Percentiles rank a stretch among this genome's conserved stretches.
These are phyloP conservation scores for Rhopilema esculentum DNA, from an alignment of 30 jellyfish, hydroid and myxozoan species.

Conservation along the genomic window DNA sequence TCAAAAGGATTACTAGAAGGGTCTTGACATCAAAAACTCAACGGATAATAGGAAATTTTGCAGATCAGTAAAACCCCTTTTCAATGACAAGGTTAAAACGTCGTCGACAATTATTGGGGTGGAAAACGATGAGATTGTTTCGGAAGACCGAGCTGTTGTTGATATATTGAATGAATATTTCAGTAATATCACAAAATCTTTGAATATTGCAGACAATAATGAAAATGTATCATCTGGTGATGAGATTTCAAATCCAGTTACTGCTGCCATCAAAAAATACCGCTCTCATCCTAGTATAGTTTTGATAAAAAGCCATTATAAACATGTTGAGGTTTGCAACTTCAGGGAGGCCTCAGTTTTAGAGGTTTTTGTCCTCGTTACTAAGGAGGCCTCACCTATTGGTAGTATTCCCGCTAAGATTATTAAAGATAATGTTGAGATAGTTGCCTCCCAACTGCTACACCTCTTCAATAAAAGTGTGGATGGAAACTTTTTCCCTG, in stretches of 20 bases:
- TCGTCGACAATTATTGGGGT: slow-evolving; percentile 13
- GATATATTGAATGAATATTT: not conserved
- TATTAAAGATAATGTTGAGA: slow-evolving; percentile 18
- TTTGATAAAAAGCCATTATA: slow-evolving; percentile 2
- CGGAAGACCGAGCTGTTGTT: slow-evolving; percentile 27
- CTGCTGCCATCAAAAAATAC: slow-evolving; percentile 47
- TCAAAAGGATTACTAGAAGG: not conserved
- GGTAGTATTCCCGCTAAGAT: slow-evolving; percentile 20
- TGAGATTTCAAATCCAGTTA: slow-evolving; percentile 10
- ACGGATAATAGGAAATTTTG: not conserved
- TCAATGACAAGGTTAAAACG: not conserved
- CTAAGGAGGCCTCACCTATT: slow-evolving; percentile 24
- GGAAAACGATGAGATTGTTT: slow-evolving; percentile 14
- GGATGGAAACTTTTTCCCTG: slow-evolving; percentile 6
- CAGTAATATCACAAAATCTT: slow-evolving; percentile 10
- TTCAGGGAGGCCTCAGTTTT: not conserved
- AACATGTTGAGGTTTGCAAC: slow-evolving; percentile 3
- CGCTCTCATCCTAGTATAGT: slow-evolving; percentile 43
- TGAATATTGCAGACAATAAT: not conserved
- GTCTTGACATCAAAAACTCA: slow-evolving; percentile 14
- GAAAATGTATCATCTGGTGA: slow-evolving; percentile 5
- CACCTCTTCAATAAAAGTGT: not conserved
- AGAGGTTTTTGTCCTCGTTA: slow-evolving; percentile 8
- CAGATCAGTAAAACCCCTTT: slow-evolving; percentile 17
- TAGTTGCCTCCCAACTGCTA: slow-evolving; percentile 26